phyloP scores from a whole-genome alignment of 2,888 invertebrate species.

The Phengaris arion region DNA sequence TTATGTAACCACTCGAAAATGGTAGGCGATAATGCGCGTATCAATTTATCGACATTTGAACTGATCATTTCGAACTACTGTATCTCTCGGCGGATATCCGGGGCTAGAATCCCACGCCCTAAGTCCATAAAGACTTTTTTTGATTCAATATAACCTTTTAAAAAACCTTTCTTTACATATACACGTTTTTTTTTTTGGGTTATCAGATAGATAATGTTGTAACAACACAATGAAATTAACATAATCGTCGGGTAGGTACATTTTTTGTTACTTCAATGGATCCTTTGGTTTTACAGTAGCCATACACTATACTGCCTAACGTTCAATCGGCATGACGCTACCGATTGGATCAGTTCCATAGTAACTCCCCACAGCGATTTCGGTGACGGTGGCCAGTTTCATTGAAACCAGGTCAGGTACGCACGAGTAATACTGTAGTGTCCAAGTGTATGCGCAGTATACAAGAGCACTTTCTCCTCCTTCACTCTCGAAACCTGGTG shows the following conservation, averaged over 20 bases:
- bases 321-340: too few species aligned
- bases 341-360: too few species aligned
- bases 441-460: too few species aligned
- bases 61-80: background rate
- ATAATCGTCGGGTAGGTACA: background rate
- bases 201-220: background rate
- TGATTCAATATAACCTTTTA: slow-evolving; percentile 7
- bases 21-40: background rate
- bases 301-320: too few species aligned
- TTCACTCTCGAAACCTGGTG: too few species aligned
- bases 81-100: slow-evolving; percentile 10
- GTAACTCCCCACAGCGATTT: too few species aligned
- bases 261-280: background rate
- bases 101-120: background rate
- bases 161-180: background rate
- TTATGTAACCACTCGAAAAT: slow-evolving; percentile 4
- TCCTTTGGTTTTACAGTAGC: background rate
- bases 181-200: background rate
- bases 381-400: too few species aligned
- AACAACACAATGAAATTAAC: slow-evolving; percentile 4
- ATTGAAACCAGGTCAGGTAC: too few species aligned
- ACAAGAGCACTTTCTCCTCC: too few species aligned
- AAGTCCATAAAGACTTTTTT: background rate
- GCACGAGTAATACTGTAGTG: too few species aligned
- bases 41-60: slow-evolving; percentile 13